Evolutionary conservation across 2,113 vertebrate species (phyloP), one percentile per base, ranked within the genome.

Genomic region (Haemorhous mexicanus): DNA sequence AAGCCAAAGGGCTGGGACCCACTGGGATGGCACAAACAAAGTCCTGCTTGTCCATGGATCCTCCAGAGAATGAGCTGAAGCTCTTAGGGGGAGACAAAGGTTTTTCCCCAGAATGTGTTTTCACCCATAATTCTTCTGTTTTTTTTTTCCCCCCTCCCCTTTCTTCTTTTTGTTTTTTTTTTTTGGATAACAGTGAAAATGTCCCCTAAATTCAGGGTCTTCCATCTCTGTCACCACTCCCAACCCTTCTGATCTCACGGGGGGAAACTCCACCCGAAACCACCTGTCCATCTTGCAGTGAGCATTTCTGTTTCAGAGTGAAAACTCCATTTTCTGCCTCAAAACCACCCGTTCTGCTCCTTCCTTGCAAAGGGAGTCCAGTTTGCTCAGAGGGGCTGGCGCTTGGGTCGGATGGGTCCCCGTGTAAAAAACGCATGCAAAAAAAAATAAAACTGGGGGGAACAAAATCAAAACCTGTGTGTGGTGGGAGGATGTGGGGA

Each of bases 141-240:
- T 50, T 11, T 5, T 32, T 33, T 13, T 21, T 26, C 22, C 18
- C 5, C 4, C 7, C 20, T 1, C 1, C 16, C 7, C 13, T 23
- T 50, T 18, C 5, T 59, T 59, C 1, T 58, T 59, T 5, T 8
- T 32, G 24, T 7, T 23, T 16, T 52, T 53, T 53, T 47, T 4
- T 5, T n/a, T n/a, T 14, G 19, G 12, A 10, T 43, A 27, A 49
- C 30, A 52, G 18, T 62, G 47, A 78, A 84, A 78, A 64, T 32
- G 5, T 44, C 52, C 78, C 39, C 63, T 32, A 50, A 46, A 72
- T 28, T 91, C 47, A 46, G 28, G 8, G 15, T 84, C 26, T 84
- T 7, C 28, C 62, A 2, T n/a, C 39, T 28, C 28, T 47, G 13
- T 37, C 47, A 43, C 19, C 17, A 44, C 19, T 78, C 37, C 11